Conservation (phyloP, 2,113 vertebrate genomes). For the Diglossa brunneiventris region DNA sequence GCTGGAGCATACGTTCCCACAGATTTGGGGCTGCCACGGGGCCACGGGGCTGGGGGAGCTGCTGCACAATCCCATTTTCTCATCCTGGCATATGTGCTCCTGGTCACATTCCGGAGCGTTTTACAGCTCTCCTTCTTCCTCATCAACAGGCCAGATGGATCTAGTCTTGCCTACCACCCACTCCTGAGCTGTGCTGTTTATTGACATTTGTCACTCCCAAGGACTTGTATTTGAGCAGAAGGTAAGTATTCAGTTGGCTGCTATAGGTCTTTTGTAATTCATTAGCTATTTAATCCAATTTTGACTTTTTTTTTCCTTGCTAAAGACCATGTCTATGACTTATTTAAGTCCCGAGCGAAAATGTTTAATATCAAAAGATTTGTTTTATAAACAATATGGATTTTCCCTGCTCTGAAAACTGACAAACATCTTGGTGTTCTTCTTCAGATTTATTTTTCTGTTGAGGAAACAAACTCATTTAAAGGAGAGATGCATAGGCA, state of each 20-base stretch:
- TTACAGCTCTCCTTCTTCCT: background rate
- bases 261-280: background rate
- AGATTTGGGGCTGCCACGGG: background rate
- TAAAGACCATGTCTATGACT: background rate
- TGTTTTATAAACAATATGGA: background rate
- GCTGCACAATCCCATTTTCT: background rate
- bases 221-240: background rate
- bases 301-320: background rate
- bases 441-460: background rate
- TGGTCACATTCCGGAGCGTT: background rate
- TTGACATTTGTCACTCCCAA: background rate
- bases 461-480: background rate
- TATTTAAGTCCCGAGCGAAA: background rate
- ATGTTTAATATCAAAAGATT: background rate
- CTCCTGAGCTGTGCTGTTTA: background rate
- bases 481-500: background rate
- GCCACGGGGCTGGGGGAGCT: background rate
- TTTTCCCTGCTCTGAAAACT: background rate
- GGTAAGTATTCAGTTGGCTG: background rate
- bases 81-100: background rate
- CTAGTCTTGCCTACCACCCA: background rate
- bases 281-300: background rate
- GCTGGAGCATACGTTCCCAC: background rate
- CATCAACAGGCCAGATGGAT: constrained; percentile 33
- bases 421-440: background rate